Conservation (phyloP, 2,113 vertebrate species). For the Gallinago undulata region DNA sequence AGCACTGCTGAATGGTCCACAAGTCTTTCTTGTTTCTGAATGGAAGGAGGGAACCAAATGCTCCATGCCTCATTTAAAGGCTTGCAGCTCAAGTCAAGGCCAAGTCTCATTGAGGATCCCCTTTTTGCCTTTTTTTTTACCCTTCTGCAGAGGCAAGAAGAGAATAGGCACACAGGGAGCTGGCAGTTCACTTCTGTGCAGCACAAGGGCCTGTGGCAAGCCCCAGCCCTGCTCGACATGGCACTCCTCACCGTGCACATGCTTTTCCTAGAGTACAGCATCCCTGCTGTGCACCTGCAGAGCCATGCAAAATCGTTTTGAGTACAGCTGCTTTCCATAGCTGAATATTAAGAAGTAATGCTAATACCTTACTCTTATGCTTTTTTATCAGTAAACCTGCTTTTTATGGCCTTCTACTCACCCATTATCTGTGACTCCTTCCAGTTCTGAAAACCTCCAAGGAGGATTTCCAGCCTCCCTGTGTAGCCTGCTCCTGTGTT, state of each 20-base stretch:
- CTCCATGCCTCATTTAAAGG: neutral
- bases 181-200: accelerated
- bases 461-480: neutral
- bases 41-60: neutral
- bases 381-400: neutral
- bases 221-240: accelerated
- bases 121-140: neutral
- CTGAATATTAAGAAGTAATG: neutral
- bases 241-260: accelerated
- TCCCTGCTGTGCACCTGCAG: neutral
- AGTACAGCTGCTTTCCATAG: neutral
- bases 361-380: neutral
- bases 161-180: neutral
- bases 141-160: neutral
- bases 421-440: neutral
- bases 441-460: neutral
- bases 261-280: neutral
- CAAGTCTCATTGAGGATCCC: neutral
- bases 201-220: neutral
- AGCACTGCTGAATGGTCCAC: neutral
- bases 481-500: neutral
- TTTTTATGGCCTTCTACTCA: neutral
- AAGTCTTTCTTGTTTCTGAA: neutral
- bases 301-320: neutral
- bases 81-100: neutral